Base-by-base conservation (phyloP, 2,797 vertebrate species). In the Acanthornis magna region DNA sequence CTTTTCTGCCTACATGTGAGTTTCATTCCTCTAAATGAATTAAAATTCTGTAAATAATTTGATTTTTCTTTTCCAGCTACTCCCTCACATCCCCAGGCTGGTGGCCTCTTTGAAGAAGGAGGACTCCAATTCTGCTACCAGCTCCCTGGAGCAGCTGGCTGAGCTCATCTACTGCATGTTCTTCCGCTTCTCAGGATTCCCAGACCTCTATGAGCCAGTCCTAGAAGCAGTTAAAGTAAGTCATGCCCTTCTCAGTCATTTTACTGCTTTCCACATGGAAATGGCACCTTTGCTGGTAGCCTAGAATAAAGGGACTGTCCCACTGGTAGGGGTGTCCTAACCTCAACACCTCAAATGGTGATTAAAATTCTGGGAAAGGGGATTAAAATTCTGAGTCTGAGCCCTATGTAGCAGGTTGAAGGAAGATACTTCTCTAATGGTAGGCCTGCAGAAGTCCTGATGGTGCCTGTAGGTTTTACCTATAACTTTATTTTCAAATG, bases 141-240 rank as follows among this genome's bases (percentile, higher is more conserved):
- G 97, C 71, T 98, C 97, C 76, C 93, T 98, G 77, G 98, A 98
- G 88, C 98, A 98, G 89, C 88, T 98, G 43, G 97, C 98, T 0
- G 98, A 98, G 95, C 96, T 98, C 88, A 96, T 98, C 60, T 98
- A 98, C 76, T 98, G 98, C 93, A 98, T 98, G 98, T 98, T 98
- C 91, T 98, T 98, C 95, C 97, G 98, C 30, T 98, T 98, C 88
- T 98, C 98, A 0, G 98, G 98, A 78, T 98, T 98, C 80, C 98
- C 98, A 25, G 98, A 98, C 48, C 98, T 98, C 45, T 98, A 98
- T 0, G 98, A 98, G 75, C 98, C 98, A 9, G 95, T 98, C 67
- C 96, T 98, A 79, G 98, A 98, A 79, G 97, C 97, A 4, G 68
- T 98, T 77, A 98, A 98, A 97, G 98, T 98, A 95, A 97, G 97